Conservation (phyloP, 1,140 invertebrate species). For the Drosophila kanapiae region DNA sequence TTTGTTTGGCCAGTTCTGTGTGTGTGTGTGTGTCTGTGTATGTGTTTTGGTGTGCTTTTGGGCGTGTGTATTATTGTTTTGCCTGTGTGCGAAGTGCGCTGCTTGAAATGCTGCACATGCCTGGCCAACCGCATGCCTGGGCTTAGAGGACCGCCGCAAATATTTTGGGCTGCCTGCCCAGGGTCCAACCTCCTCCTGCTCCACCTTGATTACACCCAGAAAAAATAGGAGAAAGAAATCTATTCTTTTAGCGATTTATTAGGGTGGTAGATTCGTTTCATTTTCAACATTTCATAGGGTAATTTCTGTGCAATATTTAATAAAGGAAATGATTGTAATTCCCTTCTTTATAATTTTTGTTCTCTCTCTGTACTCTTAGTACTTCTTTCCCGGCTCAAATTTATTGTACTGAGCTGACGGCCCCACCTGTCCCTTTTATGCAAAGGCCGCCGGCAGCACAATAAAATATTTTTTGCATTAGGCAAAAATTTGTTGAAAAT, state of each 20-base stretch:
- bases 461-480: slow-evolving; percentile 81
- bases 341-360: neutral
- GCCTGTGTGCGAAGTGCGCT: slow-evolving; percentile 57
- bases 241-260: neutral
- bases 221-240: neutral
- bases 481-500: slow-evolving; percentile 78
- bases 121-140: slow-evolving; percentile 77
- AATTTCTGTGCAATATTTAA: neutral
- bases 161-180: slow-evolving; percentile 74
- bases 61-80: slow-evolving; percentile 45
- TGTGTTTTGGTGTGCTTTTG: slow-evolving; percentile 10
- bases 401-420: slow-evolving; percentile 47
- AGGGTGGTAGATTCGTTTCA: neutral
- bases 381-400: slow-evolving; percentile 48
- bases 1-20: slow-evolving; percentile 46
- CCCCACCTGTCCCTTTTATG: slow-evolving; percentile 15
- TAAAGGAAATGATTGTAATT: neutral
- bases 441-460: slow-evolving; percentile 29
- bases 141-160: slow-evolving; percentile 74
- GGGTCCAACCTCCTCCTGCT: slow-evolving; percentile 6
- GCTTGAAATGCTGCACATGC: slow-evolving; percentile 82
- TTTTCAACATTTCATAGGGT: too few relatives aligned
- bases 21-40: slow-evolving; percentile 19
- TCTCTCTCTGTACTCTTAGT: neutral
- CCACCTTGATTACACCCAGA: neutral